A percentile compares a stretch with the other conserved stretches of the same genome.
Evolutionary conservation across 2,797 vertebrate species (phyloP).

Genomic region (Catamblyrhynchus diadema): DNA sequence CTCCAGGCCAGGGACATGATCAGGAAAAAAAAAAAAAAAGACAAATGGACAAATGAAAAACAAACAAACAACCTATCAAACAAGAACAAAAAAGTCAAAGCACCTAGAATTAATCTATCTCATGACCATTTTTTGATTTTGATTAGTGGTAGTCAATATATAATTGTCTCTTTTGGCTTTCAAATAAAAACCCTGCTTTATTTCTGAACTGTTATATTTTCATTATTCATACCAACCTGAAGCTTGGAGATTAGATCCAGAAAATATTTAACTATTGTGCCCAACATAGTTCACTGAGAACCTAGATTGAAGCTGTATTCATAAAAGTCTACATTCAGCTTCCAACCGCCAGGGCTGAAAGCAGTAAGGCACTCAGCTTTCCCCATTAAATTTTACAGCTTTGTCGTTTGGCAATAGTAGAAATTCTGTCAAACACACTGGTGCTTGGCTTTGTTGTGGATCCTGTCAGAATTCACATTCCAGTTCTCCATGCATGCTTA

Average conservation of each 20-base stretch:
- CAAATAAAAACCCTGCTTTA: not conserved
- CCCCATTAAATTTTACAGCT: not conserved
- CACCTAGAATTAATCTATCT: not conserved
- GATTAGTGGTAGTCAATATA: not conserved
- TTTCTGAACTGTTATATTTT: not conserved
- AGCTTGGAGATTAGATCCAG: not conserved
- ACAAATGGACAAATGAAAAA: not conserved
- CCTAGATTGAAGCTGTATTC: not conserved
- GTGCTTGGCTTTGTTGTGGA: not conserved
- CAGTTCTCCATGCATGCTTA: not conserved
- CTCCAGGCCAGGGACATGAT: not conserved
- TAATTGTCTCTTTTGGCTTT: not conserved
- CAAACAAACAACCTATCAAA: not conserved
- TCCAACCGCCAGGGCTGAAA: not conserved
- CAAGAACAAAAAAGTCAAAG: not conserved
- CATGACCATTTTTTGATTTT: not conserved
- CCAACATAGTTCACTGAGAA: not conserved
- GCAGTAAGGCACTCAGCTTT: not conserved
- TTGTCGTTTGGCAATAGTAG: not conserved
- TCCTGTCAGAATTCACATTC: not conserved
- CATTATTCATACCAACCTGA: not conserved
- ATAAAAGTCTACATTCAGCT: not conserved
- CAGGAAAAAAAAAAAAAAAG: too few relatives aligned
- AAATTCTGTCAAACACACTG: not conserved
- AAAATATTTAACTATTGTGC: not conserved